Evolutionary conservation across 2,113 vertebrate species (phyloP), one percentile per base, ranked within the genome.

Genomic region (Petrocephalus microphthalmus): DNA sequence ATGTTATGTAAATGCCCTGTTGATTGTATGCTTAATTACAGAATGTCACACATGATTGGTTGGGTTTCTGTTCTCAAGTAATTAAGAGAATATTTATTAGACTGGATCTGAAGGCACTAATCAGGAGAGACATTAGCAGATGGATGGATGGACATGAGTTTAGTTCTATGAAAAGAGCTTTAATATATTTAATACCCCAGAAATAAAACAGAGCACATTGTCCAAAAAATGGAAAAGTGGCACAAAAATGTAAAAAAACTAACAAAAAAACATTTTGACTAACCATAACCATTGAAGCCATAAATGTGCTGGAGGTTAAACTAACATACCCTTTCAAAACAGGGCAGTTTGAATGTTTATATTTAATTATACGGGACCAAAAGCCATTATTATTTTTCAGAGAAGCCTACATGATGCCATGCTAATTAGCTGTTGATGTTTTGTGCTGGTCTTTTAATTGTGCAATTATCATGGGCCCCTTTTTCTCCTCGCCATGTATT

Each of bases 41-140:
- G 33, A 19, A 78, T 42, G 71, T 42, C 33, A 42, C 19, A 13
- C 71, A 42, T 15, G 15, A 78, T 78, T 17, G 71, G 33, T 42
- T 78, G 6, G 71, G 29, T 78, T 78, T 78, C 25, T 67, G 10
- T 67, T 67, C 71, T 19, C 33, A 33, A 37, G 71, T 78, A 78
- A 78, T 78, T 78, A 78, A 78, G 71, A 42, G 71, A 78, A 78
- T 67, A 78, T 78, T 78, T 78, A 78, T 78, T 78, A 42, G 11
- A 78, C 29, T 42, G 15, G 33, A 33, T 78, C 13, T 78, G 33
- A 42, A 29, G 60, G 25, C 60, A 8, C 25, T 67, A 67, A 67
- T 67, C 25, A 29, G 10, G 10, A 29, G 60, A 67, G n/a, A 3
- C 25, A 67, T 67, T 29, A 67, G 60, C 10, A 67, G 60, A 67